Conservation (phyloP, 2,797 vertebrate species). For the Pseudocheirus occidentalis region DNA sequence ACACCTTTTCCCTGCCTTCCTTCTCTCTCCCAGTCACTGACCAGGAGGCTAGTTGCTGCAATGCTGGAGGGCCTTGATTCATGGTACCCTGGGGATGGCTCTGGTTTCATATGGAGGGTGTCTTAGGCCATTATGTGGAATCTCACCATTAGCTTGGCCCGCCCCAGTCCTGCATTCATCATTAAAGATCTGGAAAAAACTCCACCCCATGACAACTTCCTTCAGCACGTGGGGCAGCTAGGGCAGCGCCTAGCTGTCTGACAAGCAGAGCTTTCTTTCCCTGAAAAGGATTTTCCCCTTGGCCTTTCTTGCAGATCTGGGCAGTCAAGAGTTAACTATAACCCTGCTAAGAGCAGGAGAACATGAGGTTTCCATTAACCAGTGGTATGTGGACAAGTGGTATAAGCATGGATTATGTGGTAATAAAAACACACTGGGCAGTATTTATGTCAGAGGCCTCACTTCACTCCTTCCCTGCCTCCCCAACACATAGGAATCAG, state of each 20-base stretch:
- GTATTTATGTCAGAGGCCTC: constrained; percentile 83
- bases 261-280: constrained; percentile 65
- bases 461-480: constrained; percentile 77
- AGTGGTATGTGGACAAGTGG: constrained; percentile 85
- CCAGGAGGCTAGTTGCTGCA: background rate
- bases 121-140: constrained; percentile 2
- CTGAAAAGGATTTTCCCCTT: constrained; percentile 78
- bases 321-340: constrained; percentile 83
- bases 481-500: constrained; percentile 67
- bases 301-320: constrained; percentile 73
- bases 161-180: constrained; percentile 69
- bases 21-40: background rate
- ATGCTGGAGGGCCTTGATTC: background rate
- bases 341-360: constrained; percentile 77
- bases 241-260: constrained; percentile 64
- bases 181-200: constrained; percentile 29
- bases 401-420: constrained; percentile 83
- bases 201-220: constrained; percentile 60
- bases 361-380: constrained; percentile 87
- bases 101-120: background rate
- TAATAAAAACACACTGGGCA: constrained; percentile 85
- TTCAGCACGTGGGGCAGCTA: constrained; percentile 66
- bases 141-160: constrained; percentile 50
- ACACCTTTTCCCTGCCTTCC: background rate
- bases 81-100: background rate